phyloP scores from a whole-genome alignment of 2,113 vertebrate species.

The Malurus melanocephalus region DNA sequence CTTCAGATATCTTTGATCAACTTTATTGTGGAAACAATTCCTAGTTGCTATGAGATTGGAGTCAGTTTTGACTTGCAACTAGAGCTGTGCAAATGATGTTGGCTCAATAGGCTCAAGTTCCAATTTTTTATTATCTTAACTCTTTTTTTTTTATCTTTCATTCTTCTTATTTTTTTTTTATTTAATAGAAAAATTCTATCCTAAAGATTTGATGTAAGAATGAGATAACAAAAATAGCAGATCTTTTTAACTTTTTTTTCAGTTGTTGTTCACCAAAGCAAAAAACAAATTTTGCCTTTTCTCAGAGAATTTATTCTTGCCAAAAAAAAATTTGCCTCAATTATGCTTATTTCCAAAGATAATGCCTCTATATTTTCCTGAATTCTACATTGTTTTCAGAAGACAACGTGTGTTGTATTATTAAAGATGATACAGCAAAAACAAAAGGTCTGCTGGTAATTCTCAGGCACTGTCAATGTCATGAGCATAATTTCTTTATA shows the following conservation, averaged over 20 bases:
- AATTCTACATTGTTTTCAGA: constrained; percentile 47
- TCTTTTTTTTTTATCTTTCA: neutral
- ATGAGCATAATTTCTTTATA: neutral
- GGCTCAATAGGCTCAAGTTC: neutral
- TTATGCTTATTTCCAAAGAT: neutral
- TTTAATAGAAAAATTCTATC: neutral
- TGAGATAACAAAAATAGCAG: neutral
- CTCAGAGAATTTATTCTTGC: neutral
- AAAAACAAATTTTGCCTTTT: neutral
- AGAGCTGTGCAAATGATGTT: neutral
- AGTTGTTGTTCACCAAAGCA: neutral
- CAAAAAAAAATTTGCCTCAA: neutral
- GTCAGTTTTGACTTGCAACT: constrained; percentile 33
- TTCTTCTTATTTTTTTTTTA: neutral
- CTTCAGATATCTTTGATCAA: constrained; percentile 47
- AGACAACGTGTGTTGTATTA: constrained; percentile 17
- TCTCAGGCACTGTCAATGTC: neutral
- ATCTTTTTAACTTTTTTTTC: neutral
- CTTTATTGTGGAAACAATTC: constrained; percentile 50
- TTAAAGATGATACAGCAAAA: constrained; percentile 15
- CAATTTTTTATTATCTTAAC: neutral
- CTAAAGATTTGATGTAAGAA: neutral
- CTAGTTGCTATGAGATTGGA: constrained; percentile 29
- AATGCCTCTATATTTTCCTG: neutral
- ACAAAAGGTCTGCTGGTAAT: neutral